Evolutionary conservation across 2,888 invertebrate species (phyloP).

Genomic region (Temnothorax ravouxi): DNA sequence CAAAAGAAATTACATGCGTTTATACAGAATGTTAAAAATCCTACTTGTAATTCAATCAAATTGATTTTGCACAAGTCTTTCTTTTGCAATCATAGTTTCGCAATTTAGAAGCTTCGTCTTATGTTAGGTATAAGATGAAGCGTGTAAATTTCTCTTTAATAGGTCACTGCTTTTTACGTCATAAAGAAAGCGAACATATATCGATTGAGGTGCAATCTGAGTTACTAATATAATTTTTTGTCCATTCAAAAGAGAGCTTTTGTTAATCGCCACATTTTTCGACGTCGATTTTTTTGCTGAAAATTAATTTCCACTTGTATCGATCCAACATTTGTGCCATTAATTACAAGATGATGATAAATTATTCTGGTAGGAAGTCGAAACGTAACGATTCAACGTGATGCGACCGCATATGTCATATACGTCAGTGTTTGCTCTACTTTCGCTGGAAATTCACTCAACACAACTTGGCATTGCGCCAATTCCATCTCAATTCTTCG

Average conservation of each 20-base stretch:
- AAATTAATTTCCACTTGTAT: neutral
- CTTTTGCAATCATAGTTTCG: neutral
- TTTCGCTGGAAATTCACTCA: slow-evolving; percentile 71
- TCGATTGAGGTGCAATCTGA: slow-evolving; percentile 17
- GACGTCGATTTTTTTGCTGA: neutral
- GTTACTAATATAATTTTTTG: neutral
- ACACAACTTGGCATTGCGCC: slow-evolving; percentile 69
- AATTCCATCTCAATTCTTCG: slow-evolving; percentile 55
- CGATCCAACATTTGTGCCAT: neutral
- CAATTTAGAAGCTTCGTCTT: neutral
- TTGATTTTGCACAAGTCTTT: neutral
- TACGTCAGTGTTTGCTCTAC: slow-evolving; percentile 70
- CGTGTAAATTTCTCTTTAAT: slow-evolving; percentile 34
- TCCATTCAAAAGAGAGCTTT: neutral
- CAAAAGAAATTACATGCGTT: neutral
- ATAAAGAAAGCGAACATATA: slow-evolving; percentile 26
- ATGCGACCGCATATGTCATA: slow-evolving; percentile 42
- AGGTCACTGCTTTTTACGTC: slow-evolving; percentile 53
- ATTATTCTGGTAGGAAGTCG: slow-evolving; percentile 52
- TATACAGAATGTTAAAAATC: neutral
- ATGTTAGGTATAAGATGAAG: slow-evolving; percentile 1
- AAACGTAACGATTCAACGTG: slow-evolving; percentile 59
- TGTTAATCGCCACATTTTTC: neutral
- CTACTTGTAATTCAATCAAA: neutral
- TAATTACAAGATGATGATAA: slow-evolving; percentile 56